Evolutionary conservation across 2,113 vertebrate species (phyloP), one percentile per base, ranked within the genome.

Genomic region (Nycticebus coucang): DNA sequence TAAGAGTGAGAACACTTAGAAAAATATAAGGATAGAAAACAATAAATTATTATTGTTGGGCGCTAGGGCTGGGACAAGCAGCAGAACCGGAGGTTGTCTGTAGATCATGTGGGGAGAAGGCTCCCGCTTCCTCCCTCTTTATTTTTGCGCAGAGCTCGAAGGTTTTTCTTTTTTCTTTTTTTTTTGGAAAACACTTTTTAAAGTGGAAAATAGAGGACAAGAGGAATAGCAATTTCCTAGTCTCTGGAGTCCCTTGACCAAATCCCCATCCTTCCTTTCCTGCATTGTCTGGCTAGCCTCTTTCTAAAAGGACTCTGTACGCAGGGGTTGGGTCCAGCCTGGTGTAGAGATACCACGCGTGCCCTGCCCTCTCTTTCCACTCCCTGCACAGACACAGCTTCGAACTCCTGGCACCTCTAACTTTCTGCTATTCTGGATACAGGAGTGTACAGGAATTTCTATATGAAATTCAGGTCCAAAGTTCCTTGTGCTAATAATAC

Each of bases 21-120:
- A 84, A 75, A 90, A 6, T 50, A 87, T 84, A 87, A 96, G 71
- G 28, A 66, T 26, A 71, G 75, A 86, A 85, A 83, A 80, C 3
- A 78, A 33, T 84, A 77, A 37, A 59, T 77, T 37, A 19, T 60
- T 50, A 50, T 26, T 37, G 17, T 41, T 60, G 59, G 53, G 66
- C 87, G 57, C 19, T 21, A 21, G 5, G 41, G 17, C 41, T 45
- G 87, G 74, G 72, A 59, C 15, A 92, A 80, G 15, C 1, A 22
- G 35, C 30, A 59, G 50, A 75, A 87, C 5, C 37, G 19, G 30
- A 45, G 12, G 11, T 66, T 83, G 24, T 74, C 37, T 69, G 35
- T 13, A 64, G 50, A 78, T 37, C 62, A 74, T 7, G 62, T 24
- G 22, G 35, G 15, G 7, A 74, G 5, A 75, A 60, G 60, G 64